phyloP scores from a whole-genome alignment of 2,888 invertebrate species.

The Oscheius sp. region DNA sequence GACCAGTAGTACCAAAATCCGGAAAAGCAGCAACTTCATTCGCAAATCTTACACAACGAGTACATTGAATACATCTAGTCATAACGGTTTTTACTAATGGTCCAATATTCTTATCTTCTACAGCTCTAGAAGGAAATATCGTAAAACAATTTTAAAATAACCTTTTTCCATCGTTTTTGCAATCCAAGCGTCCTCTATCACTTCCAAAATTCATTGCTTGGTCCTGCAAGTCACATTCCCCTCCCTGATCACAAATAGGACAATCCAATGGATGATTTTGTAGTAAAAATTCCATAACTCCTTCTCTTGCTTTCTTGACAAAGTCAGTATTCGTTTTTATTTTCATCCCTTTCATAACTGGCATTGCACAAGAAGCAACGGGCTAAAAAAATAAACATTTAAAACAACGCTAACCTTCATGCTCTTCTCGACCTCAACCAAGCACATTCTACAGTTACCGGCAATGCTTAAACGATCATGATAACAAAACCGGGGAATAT shows the following conservation, averaged over 20 bases:
- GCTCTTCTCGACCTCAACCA: conserved; percentile 98
- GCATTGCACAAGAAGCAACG: conserved; percentile 99
- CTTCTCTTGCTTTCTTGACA: conserved; percentile 75
- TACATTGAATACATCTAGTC: conserved; percentile 98
- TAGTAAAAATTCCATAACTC: conserved; percentile 98
- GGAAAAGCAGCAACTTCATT: conserved; percentile 98
- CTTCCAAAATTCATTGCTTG: conserved; percentile 98
- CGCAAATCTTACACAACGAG: conserved; percentile 83
- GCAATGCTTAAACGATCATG: conserved; percentile 97
- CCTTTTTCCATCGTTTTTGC: conserved; percentile 65
- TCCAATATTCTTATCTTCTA: conserved; percentile 98
- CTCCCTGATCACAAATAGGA: conserved; percentile 96
- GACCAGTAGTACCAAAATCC: conserved; percentile 83
- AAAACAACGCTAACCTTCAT: conserved; percentile 77
- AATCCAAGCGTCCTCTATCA: conserved; percentile 77
- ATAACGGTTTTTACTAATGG: conserved; percentile 97
- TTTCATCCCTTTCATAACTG: conserved; percentile 95
- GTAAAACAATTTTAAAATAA: conserved; percentile 1
- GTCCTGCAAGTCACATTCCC: conserved; percentile 83
- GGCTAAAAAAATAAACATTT: conserved; percentile 75
- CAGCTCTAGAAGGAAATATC: conserved; percentile 78
- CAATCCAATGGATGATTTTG: conserved; percentile 99
- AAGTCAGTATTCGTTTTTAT: conserved; percentile 95
- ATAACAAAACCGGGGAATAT: conserved; percentile 98
- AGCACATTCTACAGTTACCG: conserved; percentile 98